Evolutionary conservation across 2,888 invertebrate genomes (phyloP).

Genomic region (Monopis laevigella): DNA sequence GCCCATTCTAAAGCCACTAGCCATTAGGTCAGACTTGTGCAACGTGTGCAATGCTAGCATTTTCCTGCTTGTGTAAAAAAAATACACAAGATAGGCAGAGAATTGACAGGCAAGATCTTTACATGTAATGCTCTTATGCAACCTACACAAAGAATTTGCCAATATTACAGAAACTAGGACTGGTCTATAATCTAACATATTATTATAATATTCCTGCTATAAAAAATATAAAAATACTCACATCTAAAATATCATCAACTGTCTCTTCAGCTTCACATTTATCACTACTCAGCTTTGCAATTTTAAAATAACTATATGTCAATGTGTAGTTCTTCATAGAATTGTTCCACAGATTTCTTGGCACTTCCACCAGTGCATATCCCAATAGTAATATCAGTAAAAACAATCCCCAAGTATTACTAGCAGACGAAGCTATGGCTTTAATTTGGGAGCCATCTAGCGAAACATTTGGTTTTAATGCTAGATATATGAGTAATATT

Average conservation of each 20-base stretch:
- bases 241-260: constrained; percentile 94
- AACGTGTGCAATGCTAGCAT: no score
- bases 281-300: constrained; percentile 92
- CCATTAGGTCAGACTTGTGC: no score
- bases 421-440: constrained; percentile 96
- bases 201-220: neutral
- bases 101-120: no score
- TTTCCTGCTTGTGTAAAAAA: no score
- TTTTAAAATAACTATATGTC: constrained; percentile 90
- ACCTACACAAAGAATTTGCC: no score
- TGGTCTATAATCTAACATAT: neutral
- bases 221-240: constrained; percentile 35
- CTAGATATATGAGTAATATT: constrained; percentile 92
- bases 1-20: no score
- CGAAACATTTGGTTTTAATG: constrained; percentile 86
- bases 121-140: no score
- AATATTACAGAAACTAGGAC: no score
- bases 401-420: constrained; percentile 99
- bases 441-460: constrained; percentile 93
- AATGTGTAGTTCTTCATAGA: constrained; percentile 86
- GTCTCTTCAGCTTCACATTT: constrained; percentile 97
- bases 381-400: constrained; percentile 89
- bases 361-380: constrained; percentile 96
- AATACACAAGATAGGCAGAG: no score
- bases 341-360: constrained; percentile 90